Evolutionary conservation across 2,113 vertebrate species (phyloP), one percentile per base, ranked within the genome.

Genomic region (Brienomyrus brachyistius): DNA sequence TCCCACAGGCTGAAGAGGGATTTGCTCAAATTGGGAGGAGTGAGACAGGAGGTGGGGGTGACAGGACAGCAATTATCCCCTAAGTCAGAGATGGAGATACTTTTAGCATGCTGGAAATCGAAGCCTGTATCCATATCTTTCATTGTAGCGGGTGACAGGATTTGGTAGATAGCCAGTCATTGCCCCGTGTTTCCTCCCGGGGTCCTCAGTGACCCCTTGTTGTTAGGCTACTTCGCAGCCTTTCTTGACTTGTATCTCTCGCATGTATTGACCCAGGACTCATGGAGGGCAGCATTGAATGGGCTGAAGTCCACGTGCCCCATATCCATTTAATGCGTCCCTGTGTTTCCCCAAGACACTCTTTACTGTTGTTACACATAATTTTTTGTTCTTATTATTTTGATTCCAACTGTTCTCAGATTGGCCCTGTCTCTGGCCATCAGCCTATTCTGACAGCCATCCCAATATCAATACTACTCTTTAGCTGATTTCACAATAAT

Each of bases 1-100:
- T 59, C 86, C 86, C 86, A 88, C 54, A n/a, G 31, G 56, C 86
- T 88, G 86, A 62, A 45, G 56, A 51, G 56, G 86, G 86, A 87
- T 87, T 40, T 87, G 85, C 31, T 87, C 85, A 87, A 54, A 87
- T 87, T 87, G 85, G 51, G 85, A 40, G 85, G 27, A 48, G 27
- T 27, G 51, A 87, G 83, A 85, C 83, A 85, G 85, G 52, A 45
- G 86, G 52, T 87, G 86, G 56, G 86, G 52, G 86, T 43, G 27
- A 56, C 7, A 59, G 54, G 54, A 40, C 54, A 45, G 52, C 86
- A 88, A 88, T 88, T 88, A 88, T 88, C 31, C 56, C 40, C 35
- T 59, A 35, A 88, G 86, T 88, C 52, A 27, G 56, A 88, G 54
- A 88, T 62, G 86, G 54, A 88, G 21, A 88, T 88, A 27, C 85